Conservation (phyloP, 2,797 vertebrate genomes). For the Hozukius guyotensis region DNA sequence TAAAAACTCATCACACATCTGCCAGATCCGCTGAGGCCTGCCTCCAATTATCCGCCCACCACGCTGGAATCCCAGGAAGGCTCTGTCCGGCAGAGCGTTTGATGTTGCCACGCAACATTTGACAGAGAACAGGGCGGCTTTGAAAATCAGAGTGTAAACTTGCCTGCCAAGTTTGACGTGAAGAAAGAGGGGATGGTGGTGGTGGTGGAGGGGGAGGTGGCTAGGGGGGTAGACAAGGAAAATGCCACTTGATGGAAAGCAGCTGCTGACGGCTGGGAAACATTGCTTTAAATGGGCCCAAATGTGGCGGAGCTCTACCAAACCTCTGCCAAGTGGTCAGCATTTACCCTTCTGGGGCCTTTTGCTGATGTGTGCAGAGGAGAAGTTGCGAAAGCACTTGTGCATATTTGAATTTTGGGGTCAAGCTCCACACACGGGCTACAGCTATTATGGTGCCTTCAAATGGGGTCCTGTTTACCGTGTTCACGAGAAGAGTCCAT, state of each 20-base stretch:
- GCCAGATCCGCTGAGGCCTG: constrained; percentile 80
- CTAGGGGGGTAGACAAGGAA: constrained; percentile 59
- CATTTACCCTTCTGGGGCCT: constrained; percentile 50
- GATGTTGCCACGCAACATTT: constrained; percentile 85
- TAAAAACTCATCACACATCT: constrained; percentile 83
- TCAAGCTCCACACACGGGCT: background rate
- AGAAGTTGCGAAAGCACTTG: constrained; percentile 18
- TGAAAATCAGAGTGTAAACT: constrained; percentile 81
- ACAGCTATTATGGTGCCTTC: background rate
- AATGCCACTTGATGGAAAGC: constrained; percentile 82
- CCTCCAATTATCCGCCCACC: constrained; percentile 84
- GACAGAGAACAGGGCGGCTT: constrained; percentile 83
- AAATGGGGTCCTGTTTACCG: no score
- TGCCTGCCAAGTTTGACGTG: constrained; percentile 79
- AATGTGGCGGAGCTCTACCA: constrained; percentile 63
- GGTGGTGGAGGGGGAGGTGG: constrained; percentile 19
- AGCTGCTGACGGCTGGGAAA: constrained; percentile 78
- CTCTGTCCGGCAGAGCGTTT: constrained; percentile 81
- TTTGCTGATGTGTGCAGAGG: constrained; percentile 51
- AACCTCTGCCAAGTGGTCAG: constrained; percentile 63
- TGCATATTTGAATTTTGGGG: background rate
- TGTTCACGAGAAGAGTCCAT: no score
- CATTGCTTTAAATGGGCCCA: constrained; percentile 80
- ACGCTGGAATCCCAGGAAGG: constrained; percentile 81
- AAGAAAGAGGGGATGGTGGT: constrained; percentile 66